Conservation (phyloP, 2,797 vertebrate genomes). For the Podarcis siculus region DNA sequence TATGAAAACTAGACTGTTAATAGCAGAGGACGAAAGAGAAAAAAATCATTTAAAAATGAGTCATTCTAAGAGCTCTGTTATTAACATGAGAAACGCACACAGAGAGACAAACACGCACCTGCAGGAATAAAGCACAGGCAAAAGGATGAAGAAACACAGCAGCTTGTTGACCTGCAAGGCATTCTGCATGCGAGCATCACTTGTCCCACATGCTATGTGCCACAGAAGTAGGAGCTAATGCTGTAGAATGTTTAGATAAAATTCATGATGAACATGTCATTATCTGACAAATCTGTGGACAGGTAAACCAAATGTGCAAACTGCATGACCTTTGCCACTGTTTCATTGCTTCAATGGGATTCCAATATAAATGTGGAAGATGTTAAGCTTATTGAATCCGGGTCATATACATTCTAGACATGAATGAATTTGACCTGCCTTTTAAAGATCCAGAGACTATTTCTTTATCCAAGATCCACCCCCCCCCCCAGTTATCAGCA, state of each 20-base stretch:
- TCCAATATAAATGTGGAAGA: slow-evolving; percentile 5
- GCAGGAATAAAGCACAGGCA: too few relatives aligned
- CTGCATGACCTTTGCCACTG: background rate
- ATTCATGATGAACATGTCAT: background rate
- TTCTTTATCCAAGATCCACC: background rate
- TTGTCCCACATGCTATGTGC: background rate
- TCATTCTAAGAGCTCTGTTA: background rate
- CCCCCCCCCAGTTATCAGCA: background rate
- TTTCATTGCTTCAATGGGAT: background rate
- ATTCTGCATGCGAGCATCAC: background rate
- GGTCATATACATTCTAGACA: background rate
- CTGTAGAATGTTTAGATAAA: background rate
- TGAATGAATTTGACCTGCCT: background rate
- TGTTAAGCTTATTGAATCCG: background rate
- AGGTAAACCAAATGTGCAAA: slow-evolving; percentile 13
- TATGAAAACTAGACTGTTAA: background rate
- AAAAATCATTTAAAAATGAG: background rate
- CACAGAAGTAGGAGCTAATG: background rate
- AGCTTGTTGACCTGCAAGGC: background rate
- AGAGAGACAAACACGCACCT: too few relatives aligned
- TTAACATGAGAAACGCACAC: background rate
- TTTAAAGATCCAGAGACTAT: background rate
- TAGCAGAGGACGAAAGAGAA: too few relatives aligned
- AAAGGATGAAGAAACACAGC: background rate
- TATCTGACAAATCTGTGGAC: background rate